Base-by-base conservation (phyloP, 2,888 invertebrate species). In the Mycogona germanica region DNA sequence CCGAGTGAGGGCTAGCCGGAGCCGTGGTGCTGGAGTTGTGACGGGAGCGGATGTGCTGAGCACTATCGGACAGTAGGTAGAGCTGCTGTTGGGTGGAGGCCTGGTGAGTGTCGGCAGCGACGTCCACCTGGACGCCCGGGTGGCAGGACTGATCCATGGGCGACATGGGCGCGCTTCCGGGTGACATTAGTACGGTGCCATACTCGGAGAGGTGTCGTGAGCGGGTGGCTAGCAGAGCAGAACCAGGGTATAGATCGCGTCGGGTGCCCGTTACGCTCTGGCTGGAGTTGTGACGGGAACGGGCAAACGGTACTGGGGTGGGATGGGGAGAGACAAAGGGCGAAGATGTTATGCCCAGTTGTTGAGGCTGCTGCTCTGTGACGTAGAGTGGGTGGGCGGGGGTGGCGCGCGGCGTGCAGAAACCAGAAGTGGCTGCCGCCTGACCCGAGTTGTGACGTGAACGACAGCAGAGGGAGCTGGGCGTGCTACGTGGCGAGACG, bases 401-500 rank as follows among this genome's bases (percentile, higher is more conserved):
- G 50, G 50, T 56, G 21, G 53, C 51, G 26, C 55, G 29, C 35
- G 55, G 56, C 21, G 56, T 56, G 37, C 55, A 60, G 48, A 17
- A 58, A 57, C 26, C 56, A 56, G 35, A 62, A 41, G 62, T 58
- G n/a, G 60, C 58, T 23, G 55, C 47, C 28, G 59, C 59, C 35
- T 61, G 60, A 37, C 64, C 77, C 45, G 77, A 75, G 53, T 75
- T 75, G 59, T 74, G 76, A 25, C 80, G 75, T 1, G 79, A 78
- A 25, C 84, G 75, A 3, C 79, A n/a, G 79, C 49, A 84, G 78
- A 40, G 49, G 5, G 55, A 51, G n/a, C 37, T 46, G 4, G 85
- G 84, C 0, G 86, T 82, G 62, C 81, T 78, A 40, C 84, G 73
- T 1, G 88, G 88, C 61, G 87, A 87, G 14, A 87, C 85, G 68